Conservation (phyloP, 2,797 vertebrate genomes). For the Tiaroga cobitis region DNA sequence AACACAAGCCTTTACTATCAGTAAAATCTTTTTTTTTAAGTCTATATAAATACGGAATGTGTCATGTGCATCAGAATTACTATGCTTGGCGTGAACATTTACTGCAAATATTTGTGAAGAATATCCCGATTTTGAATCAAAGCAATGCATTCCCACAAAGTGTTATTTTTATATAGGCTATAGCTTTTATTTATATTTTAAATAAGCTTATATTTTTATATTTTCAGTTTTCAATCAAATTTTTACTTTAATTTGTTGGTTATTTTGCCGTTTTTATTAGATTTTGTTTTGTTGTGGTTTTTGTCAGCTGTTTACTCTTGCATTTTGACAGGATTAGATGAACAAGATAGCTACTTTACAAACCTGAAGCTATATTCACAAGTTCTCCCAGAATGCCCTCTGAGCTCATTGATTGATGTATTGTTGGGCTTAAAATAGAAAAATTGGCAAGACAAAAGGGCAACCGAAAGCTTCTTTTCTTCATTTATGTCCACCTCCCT, state of each 20-base stretch:
- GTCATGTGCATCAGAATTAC: not conserved
- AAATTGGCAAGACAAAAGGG: not conserved
- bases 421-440: not conserved
- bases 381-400: constrained; percentile 10
- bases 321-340: not conserved
- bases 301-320: not conserved
- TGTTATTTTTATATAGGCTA: not conserved
- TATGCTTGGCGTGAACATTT: not conserved
- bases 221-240: not conserved
- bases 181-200: not conserved
- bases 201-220: not conserved
- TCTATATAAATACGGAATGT: not conserved
- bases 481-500: constrained; percentile 7
- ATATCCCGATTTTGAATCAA: not conserved
- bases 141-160: not conserved
- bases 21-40: no score
- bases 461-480: not conserved
- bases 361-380: not conserved
- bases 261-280: not conserved
- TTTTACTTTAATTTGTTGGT: not conserved
- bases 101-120: not conserved
- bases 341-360: not conserved
- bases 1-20: constrained; percentile 18
- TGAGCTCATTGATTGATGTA: not conserved
- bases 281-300: not conserved